These are phyloP conservation scores for Dipus sagitta DNA, from an alignment of 2,797 vertebrate species.

Conservation along the genomic window DNA sequence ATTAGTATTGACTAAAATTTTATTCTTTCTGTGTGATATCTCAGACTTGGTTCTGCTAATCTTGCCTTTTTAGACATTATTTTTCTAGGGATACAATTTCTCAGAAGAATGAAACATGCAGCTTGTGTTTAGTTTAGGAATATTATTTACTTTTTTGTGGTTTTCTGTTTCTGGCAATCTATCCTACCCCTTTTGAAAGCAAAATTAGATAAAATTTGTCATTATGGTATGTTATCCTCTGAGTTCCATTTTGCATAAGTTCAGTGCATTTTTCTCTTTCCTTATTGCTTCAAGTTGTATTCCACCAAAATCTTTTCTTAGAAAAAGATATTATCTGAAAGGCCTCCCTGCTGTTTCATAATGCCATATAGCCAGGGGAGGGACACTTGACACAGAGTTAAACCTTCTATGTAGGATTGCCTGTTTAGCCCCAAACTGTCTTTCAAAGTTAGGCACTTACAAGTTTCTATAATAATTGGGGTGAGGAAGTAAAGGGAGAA, in stretches of 20 bases:
- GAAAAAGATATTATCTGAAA: slow-evolving; percentile 61
- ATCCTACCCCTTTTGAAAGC: slow-evolving; percentile 64
- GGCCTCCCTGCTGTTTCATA: slow-evolving; percentile 69
- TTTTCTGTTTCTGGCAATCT: slow-evolving; percentile 73
- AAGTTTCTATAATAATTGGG: slow-evolving; percentile 34
- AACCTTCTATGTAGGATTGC: slow-evolving; percentile 51
- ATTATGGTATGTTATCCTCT: slow-evolving; percentile 67
- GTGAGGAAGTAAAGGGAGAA: slow-evolving; percentile 73
- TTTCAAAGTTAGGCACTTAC: slow-evolving; percentile 52
- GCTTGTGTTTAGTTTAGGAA: slow-evolving; percentile 68
- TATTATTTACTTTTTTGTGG: slow-evolving; percentile 74
- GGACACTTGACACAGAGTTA: slow-evolving; percentile 51
- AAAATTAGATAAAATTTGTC: slow-evolving; percentile 57
- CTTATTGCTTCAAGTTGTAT: slow-evolving; percentile 73
- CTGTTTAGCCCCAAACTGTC: slow-evolving; percentile 52
- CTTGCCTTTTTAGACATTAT: slow-evolving; percentile 57
- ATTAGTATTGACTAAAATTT: slow-evolving; percentile 37
- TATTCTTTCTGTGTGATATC: slow-evolving; percentile 61
- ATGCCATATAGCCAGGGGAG: neutral
- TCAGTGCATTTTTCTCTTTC: slow-evolving; percentile 74
- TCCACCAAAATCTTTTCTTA: slow-evolving; percentile 73
- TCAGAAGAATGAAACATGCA: slow-evolving; percentile 59
- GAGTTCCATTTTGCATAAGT: slow-evolving; percentile 72
- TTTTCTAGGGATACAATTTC: slow-evolving; percentile 66
- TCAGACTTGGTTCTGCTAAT: slow-evolving; percentile 52